phyloP scores from a whole-genome alignment of 2,797 vertebrate species.

The Ptychobarbus kaznakovi region DNA sequence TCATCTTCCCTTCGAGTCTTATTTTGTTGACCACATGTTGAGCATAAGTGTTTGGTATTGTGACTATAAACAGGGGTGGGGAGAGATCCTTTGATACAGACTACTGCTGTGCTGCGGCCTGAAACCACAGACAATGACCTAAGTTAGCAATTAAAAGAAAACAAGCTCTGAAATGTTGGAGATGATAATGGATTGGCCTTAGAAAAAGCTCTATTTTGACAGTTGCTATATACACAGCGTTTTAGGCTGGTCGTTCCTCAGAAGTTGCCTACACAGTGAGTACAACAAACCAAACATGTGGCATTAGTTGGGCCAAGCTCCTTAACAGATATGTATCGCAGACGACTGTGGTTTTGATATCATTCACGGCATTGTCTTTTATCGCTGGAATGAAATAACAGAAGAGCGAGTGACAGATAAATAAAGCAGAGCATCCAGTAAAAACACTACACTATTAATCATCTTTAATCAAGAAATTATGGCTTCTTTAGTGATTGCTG shows the following conservation, averaged over 20 bases:
- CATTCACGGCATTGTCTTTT: slow-evolving; percentile 17
- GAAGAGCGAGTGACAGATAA: slow-evolving; percentile 8
- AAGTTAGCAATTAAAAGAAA: slow-evolving; percentile 62
- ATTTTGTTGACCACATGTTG: slow-evolving; percentile 22
- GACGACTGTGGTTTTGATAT: slow-evolving; percentile 42
- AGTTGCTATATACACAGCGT: slow-evolving; percentile 68
- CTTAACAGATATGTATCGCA: slow-evolving; percentile 29
- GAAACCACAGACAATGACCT: slow-evolving; percentile 64
- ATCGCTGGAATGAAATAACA: slow-evolving; percentile 38
- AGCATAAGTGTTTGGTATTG: slow-evolving; percentile 45
- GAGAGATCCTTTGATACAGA: slow-evolving; percentile 56
- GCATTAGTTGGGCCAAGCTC: slow-evolving; percentile 46
- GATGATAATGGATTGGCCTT: slow-evolving; percentile 64
- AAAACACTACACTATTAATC: slow-evolving; percentile 41
- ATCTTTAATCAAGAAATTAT: slow-evolving; percentile 46
- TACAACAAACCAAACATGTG: slow-evolving; percentile 55
- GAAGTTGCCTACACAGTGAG: slow-evolving; percentile 47
- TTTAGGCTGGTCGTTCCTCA: slow-evolving; percentile 41
- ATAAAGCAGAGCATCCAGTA: slow-evolving; percentile 35
- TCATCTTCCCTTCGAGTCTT: neutral
- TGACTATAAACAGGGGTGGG: slow-evolving; percentile 54
- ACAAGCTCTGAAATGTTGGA: slow-evolving; percentile 56
- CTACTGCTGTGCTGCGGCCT: slow-evolving; percentile 56
- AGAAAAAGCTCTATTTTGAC: slow-evolving; percentile 70
- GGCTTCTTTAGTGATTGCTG: slow-evolving; percentile 11